Conservation (phyloP, 2,888 invertebrate genomes). For the Cephus nigrinus region DNA sequence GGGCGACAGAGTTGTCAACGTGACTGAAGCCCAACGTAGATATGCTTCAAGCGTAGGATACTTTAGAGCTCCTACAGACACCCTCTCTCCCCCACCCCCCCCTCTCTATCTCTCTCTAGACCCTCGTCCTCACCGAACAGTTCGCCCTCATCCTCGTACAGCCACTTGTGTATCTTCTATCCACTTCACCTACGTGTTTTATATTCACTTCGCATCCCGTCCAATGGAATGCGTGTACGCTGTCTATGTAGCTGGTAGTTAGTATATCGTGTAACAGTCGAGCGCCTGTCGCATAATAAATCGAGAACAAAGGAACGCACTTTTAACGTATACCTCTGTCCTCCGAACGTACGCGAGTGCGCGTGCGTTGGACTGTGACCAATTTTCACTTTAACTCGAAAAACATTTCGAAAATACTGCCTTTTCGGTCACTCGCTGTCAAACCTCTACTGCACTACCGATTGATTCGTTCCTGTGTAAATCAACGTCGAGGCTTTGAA, state of each 20-base stretch:
- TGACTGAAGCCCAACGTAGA: neutral
- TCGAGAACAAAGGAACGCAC: constrained; percentile 19
- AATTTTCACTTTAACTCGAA: neutral
- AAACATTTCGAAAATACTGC: neutral
- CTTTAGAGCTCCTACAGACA: neutral
- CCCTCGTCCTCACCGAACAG: neutral
- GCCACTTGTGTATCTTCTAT: neutral
- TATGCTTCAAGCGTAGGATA: neutral
- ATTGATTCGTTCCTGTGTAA: neutral
- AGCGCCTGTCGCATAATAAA: constrained; percentile 28
- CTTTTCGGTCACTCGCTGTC: neutral
- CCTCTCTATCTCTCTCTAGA: too few relatives aligned
- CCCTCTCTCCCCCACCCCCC: neutral
- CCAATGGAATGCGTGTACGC: constrained; percentile 17
- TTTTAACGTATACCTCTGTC: neutral
- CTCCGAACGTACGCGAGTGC: neutral
- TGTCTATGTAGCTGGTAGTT: constrained; percentile 17
- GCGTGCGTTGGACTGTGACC: neutral
- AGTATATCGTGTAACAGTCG: constrained; percentile 28
- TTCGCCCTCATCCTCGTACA: neutral
- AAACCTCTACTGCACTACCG: neutral
- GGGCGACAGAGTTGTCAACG: neutral
- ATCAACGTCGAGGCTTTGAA: neutral
- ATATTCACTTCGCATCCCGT: constrained; percentile 16
- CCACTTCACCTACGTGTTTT: constrained; percentile 10